A percentile compares a stretch with the other conserved stretches of the same genome.
phyloP scores from a whole-genome alignment of 2,797 vertebrate species.

The Sciurus carolinensis region DNA sequence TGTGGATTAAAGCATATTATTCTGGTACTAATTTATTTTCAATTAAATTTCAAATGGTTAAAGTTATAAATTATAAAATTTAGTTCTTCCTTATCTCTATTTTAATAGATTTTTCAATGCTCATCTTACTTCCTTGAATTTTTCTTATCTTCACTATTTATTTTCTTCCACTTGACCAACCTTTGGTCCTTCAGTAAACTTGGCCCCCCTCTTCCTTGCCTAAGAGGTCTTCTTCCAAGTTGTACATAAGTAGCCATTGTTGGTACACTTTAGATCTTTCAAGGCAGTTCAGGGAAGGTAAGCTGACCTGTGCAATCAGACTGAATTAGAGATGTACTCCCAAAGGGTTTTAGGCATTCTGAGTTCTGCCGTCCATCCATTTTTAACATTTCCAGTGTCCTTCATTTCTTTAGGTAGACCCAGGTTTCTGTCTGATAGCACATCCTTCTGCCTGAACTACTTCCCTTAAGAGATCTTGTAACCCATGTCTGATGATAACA shows the following conservation, averaged over 20 bases:
- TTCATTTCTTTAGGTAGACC: not conserved
- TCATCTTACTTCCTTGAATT: constrained; percentile 32
- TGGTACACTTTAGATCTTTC: not conserved
- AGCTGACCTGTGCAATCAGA: not conserved
- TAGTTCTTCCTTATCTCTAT: not conserved
- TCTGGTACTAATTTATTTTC: not conserved
- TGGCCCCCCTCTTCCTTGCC: not conserved
- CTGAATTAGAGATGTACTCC: not conserved
- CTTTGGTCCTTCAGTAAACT: not conserved
- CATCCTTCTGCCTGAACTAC: not conserved
- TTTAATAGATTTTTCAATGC: not conserved
- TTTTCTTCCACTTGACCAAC: not conserved
- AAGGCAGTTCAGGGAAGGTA: not conserved
- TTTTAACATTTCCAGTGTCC: not conserved
- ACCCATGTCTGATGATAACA: not conserved
- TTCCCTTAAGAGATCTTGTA: not conserved
- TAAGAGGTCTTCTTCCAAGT: not conserved
- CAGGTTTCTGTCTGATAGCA: not conserved
- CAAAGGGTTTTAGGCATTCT: not conserved
- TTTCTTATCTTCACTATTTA: not conserved
- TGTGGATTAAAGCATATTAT: constrained; percentile 9
- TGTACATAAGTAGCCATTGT: not conserved
- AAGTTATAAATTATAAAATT: constrained; percentile 4
- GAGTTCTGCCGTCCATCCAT: not conserved
- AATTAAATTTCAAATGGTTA: constrained; percentile 10